Percentiles rank a stretch among this genome's conserved stretches.
These are phyloP conservation scores for Ailurus styani DNA, from an alignment of 2,113 vertebrate species.

Conservation along the genomic window DNA sequence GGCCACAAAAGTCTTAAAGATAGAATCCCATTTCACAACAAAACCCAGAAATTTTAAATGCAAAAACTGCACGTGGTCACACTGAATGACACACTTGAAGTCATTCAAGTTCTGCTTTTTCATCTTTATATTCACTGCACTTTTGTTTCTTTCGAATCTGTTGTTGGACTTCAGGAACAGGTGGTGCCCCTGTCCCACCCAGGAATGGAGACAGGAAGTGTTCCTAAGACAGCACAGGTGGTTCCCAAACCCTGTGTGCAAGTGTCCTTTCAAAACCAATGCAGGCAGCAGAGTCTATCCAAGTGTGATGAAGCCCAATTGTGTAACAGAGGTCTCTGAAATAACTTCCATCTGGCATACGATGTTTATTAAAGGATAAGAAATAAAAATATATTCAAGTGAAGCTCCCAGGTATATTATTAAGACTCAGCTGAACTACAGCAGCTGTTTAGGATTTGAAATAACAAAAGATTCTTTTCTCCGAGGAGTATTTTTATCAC, in stretches of 20 bases:
- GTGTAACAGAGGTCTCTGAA: not conserved
- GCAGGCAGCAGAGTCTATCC: not conserved
- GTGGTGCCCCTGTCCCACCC: fast-evolving
- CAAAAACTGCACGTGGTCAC: not conserved
- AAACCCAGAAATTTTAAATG: not conserved
- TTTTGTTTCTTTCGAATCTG: not conserved
- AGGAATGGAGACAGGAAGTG: not conserved
- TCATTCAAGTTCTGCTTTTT: not conserved
- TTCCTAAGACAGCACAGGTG: not conserved
- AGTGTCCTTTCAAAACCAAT: not conserved
- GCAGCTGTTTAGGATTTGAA: not conserved
- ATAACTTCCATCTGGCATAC: not conserved
- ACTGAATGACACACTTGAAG: not conserved
- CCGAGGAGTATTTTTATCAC: not conserved
- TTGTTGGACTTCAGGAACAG: not conserved
- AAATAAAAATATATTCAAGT: not conserved
- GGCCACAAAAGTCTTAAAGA: not conserved
- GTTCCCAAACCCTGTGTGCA: not conserved
- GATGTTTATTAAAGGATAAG: not conserved
- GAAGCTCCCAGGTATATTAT: not conserved
- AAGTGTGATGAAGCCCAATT: not conserved
- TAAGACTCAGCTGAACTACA: not conserved
- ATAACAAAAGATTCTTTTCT: not conserved
- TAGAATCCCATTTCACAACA: not conserved
- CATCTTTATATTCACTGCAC: not conserved